Conservation (phyloP, 2,113 vertebrate genomes). For the Prietella phreatophila region DNA sequence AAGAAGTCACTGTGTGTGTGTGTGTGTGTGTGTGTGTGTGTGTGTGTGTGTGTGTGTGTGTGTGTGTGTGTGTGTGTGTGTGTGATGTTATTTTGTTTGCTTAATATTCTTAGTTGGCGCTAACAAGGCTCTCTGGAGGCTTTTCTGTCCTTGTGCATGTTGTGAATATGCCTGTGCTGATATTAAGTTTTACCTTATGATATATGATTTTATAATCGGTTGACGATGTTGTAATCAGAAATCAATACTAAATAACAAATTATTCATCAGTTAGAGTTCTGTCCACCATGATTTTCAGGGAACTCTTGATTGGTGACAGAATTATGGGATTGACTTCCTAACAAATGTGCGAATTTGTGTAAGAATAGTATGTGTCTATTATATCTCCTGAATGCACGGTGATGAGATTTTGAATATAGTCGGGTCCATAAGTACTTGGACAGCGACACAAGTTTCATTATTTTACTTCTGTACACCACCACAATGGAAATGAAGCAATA, state of each 20-base stretch:
- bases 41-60: too few relatives aligned
- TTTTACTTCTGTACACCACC: too few relatives aligned
- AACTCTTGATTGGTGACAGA: not conserved
- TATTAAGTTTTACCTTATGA: not conserved
- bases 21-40: too few relatives aligned
- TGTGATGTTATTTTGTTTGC: not conserved
- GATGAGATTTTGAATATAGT: not conserved
- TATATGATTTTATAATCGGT: not conserved
- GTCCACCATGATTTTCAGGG: not conserved
- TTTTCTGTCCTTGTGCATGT: not conserved
- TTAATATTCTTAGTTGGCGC: conserved; percentile 1
- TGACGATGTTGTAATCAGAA: not conserved
- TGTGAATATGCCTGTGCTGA: not conserved
- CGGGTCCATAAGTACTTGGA: too few relatives aligned
- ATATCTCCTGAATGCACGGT: not conserved
- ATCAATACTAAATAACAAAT: not conserved
- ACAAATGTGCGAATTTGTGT: too few relatives aligned
- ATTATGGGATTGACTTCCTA: not conserved
- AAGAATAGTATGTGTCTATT: too few relatives aligned
- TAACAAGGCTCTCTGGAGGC: conserved; percentile 3
- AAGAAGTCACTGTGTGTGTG: not conserved
- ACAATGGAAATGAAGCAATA: too few relatives aligned
- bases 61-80: too few relatives aligned
- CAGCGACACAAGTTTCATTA: too few relatives aligned
- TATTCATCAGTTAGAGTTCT: not conserved